phyloP scores from a whole-genome alignment of 2,797 vertebrate genomes.

The Mormyrops boulengeri region DNA sequence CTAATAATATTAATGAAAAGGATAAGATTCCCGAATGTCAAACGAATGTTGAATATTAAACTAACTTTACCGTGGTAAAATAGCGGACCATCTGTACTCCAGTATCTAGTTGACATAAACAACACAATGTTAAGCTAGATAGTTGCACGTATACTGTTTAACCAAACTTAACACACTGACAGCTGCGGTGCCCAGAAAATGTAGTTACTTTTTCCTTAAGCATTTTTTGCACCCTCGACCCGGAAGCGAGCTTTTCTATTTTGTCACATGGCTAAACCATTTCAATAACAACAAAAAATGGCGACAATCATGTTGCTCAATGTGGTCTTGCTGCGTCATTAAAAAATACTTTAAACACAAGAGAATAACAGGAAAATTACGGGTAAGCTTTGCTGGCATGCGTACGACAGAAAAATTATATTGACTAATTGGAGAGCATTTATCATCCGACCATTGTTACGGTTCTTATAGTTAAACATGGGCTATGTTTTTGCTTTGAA shows the following conservation, averaged over 20 bases:
- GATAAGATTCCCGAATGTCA: not conserved
- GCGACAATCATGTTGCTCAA: constrained; percentile 89
- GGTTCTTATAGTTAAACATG: constrained; percentile 37
- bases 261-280: constrained; percentile 87
- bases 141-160: not conserved
- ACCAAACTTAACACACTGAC: not conserved
- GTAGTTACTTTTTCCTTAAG: not conserved
- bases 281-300: constrained; percentile 98
- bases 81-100: not conserved
- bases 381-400: constrained; percentile 47
- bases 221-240: constrained; percentile 43
- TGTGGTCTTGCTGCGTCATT: constrained; percentile 86
- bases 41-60: not conserved
- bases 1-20: not conserved
- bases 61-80: not conserved
- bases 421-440: not conserved
- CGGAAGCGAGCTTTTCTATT: constrained; percentile 65
- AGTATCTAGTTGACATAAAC: not conserved
- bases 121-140: not conserved
- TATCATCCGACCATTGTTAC: constrained; percentile 33
- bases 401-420: constrained; percentile 14
- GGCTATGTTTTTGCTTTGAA: constrained; percentile 59
- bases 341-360: constrained; percentile 72
- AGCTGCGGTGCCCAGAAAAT: not conserved
- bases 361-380: constrained; percentile 46